Base-by-base conservation (phyloP, 2,113 vertebrate genomes). In the Willisornis vidua region DNA sequence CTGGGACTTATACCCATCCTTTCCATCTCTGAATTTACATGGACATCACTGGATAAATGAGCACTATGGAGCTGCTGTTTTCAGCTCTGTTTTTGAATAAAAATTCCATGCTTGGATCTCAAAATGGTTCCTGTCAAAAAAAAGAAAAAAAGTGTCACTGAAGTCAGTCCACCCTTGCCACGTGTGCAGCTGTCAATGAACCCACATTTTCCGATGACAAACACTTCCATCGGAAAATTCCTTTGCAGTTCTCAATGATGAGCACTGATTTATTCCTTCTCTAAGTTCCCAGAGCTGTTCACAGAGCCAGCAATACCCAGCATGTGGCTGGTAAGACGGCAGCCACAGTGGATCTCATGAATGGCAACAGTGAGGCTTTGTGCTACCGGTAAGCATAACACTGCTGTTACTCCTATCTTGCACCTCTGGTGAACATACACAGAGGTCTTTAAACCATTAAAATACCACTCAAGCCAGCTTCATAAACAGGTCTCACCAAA, bases 151-250 rank as follows among this genome's bases (percentile, higher is more conserved):
- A 87, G 66, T 70, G 71, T 74, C 88, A 88, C 68, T 95, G 88
- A 96, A 96, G 75, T 87, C 92, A 74, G 68, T 92, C 92, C 75
- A 86, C 72, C 46, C 94, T 92, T 92, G 88, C 90, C 90, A 83
- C 33, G 33, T 77, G 95, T 92, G 46, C 92, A 95, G 88, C 88
- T 97, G 94, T 96, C 14, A 10, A 83, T 95, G 94, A 96, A 93
- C 79, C 94, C 94, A 90, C 46, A 90, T 95, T 95, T 95, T 97
- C 94, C 83, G 1, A 92, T 86, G 96, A 93, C 94, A 93, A 97
- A 96, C 85, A 77, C 85, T 90, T 96, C 88, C 67, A 95, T 67
- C 0, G 87, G 95, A 95, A 96, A 95, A 93, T 96, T 96, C 90
- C 70, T 93, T 79, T 90, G 61, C 78, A 43, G 55, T 86, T 95